Conservation (phyloP, 2,797 vertebrate species). For the Rhinogobio ventralis region DNA sequence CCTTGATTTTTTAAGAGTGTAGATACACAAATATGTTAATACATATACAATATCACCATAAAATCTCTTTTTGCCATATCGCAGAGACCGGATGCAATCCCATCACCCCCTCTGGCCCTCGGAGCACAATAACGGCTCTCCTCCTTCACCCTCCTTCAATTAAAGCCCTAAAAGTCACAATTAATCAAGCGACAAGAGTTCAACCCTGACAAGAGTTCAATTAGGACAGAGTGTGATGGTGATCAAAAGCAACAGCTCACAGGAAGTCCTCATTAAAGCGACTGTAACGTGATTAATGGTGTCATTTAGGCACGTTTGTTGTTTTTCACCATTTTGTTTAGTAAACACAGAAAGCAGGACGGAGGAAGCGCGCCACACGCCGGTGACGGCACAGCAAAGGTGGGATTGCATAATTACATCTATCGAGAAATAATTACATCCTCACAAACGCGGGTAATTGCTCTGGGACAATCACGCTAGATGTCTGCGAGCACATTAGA, state of each 20-base stretch:
- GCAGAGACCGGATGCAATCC: not conserved
- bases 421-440: slow-evolving; percentile 68
- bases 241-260: slow-evolving; percentile 50
- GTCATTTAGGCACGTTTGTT: not conserved
- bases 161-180: slow-evolving; percentile 57
- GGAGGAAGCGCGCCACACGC: not conserved
- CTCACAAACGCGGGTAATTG: slow-evolving; percentile 64
- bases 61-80: not conserved
- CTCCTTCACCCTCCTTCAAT: slow-evolving; percentile 45
- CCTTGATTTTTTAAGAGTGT: not conserved
- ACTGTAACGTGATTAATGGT: not conserved
- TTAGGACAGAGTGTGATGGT: slow-evolving; percentile 48
- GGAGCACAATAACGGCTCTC: not conserved
- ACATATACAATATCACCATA: not conserved
- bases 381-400: slow-evolving; percentile 55
- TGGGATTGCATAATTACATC: slow-evolving; percentile 68
- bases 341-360: slow-evolving; percentile 22
- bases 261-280: slow-evolving; percentile 48
- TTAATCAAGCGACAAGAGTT: slow-evolving; percentile 47
- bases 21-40: not conserved
- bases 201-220: slow-evolving; percentile 53
- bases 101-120: not conserved
- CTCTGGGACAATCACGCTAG: slow-evolving; percentile 56
- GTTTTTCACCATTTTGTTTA: not conserved
- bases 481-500: slow-evolving; percentile 43